Base-by-base conservation (phyloP, 1,140 invertebrate species). In the Brachionus plicatilis region DNA sequence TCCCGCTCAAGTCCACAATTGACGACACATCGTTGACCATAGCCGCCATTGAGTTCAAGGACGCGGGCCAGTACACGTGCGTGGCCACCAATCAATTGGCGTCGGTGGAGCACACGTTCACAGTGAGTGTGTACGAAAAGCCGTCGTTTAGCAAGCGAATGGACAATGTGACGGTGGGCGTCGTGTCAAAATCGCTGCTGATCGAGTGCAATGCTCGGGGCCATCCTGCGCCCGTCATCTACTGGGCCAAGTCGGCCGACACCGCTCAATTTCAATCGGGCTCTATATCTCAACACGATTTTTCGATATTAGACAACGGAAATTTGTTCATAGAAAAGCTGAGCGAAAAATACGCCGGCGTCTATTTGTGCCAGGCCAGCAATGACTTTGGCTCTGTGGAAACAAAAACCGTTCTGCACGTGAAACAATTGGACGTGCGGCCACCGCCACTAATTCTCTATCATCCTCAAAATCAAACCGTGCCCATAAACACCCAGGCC, bases 1-100 rank as follows among this genome's bases (percentile, higher is more conserved):
- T 82, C 2, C 79, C 79, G 8, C 9, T 24, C 0, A 82, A 82
- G 24, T 47, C 24, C 3, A 37, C 27, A 8, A 84, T 84, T 4
- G 1, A 87, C n/a, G 43, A 86, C 9, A 85, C 85, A 11, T 86
- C 86, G 14, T 60, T 90, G 7, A 86, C 84, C 20, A 85, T 90
- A 29, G 33, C 47, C 4, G 85, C 88, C 24, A 85, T 89, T 43
- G 53, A 86, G 20, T 75, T 85, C 33, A 79, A 85, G 11, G 88
- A 90, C 76, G 88, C 86, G 47, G 89, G 89, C 17, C 70, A 84
- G 0, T 90, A 89, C 75, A 85, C 86, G 27, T 90, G 89, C 86
- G 50, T 87, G 9, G 89, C 88, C 5, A 85, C 82, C 8, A 90
- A 90, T 85, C 14, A 82, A 43, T 20, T 82, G 4, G 53, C 79